phyloP scores from a whole-genome alignment of 2,113 vertebrate genomes.

The Naja naja region DNA sequence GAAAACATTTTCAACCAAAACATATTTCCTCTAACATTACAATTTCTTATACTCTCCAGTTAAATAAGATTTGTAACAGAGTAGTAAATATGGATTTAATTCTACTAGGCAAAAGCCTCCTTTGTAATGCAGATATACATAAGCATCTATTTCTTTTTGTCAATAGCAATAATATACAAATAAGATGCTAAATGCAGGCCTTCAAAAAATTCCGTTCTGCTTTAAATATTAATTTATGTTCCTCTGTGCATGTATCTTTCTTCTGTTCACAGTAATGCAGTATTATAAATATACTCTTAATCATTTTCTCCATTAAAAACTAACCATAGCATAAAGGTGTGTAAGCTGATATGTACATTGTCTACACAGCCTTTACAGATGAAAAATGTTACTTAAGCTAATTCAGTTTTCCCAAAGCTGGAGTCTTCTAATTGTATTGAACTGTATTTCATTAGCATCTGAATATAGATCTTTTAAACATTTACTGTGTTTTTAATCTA shows the following conservation, averaged over 20 bases:
- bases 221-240: conserved; percentile 8
- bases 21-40: conserved; percentile 32
- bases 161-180: conserved; percentile 24
- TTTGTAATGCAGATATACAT: conserved; percentile 29
- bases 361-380: not conserved
- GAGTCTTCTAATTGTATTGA: not conserved
- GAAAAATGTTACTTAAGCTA: not conserved
- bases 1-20: conserved; percentile 40
- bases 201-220: not conserved
- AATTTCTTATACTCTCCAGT: not conserved
- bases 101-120: conserved; percentile 44
- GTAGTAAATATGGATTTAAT: conserved; percentile 38
- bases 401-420: not conserved
- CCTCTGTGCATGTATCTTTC: not conserved
- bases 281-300: not conserved
- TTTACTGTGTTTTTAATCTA: not conserved
- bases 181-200: not conserved
- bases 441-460: not conserved
- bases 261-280: not conserved
- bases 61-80: conserved; percentile 29
- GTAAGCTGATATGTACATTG: not conserved
- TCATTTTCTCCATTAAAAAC: not conserved
- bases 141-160: conserved; percentile 49
- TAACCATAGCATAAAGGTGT: not conserved
- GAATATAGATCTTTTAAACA: not conserved